Evolutionary conservation across 23 tunicate genomes (phyloP).

Genomic region (Halocynthia aurantium): DNA sequence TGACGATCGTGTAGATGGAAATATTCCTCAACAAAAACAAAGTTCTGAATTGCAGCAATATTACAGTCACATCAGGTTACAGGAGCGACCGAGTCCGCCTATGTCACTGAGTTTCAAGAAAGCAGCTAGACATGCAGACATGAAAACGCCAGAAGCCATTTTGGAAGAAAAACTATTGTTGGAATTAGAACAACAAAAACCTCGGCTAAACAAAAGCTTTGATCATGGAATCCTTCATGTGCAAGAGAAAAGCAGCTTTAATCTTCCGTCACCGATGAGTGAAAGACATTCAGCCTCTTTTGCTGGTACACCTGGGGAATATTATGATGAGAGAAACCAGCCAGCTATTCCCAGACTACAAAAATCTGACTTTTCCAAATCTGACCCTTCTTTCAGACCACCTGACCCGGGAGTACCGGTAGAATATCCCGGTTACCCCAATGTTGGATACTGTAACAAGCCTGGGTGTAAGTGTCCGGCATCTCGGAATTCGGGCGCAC

Average conservation of each 20-base stretch:
- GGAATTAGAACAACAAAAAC: constrained; percentile 52
- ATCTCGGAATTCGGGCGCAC: neutral
- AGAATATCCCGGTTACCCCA: constrained; percentile 2
- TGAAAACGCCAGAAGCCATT: constrained; percentile 49
- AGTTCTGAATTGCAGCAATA: constrained; percentile 12
- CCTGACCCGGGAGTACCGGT: neutral
- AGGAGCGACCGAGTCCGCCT: constrained; percentile 15
- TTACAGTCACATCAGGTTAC: constrained; percentile 9
- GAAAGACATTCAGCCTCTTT: constrained; percentile 12
- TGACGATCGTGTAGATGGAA: neutral
- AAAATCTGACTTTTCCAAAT: neutral
- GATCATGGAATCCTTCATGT: neutral
- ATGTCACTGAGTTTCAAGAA: constrained; percentile 2
- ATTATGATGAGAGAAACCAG: neutral
- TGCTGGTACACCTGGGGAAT: neutral
- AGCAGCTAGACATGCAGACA: neutral
- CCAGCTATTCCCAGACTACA: constrained; percentile 3
- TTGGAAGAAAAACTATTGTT: constrained; percentile 55
- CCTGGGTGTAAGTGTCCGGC: constrained; percentile 11
- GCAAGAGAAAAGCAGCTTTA: neutral
- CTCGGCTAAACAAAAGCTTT: constrained; percentile 4
- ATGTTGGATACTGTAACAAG: neutral
- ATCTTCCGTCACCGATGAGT: constrained; percentile 8
- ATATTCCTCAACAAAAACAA: neutral
- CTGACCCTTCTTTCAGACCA: neutral